A percentile compares a stretch with the other conserved stretches of the same genome.
phyloP scores from a whole-genome alignment of 1,140 invertebrate genomes.

The Drusus annulatus region DNA sequence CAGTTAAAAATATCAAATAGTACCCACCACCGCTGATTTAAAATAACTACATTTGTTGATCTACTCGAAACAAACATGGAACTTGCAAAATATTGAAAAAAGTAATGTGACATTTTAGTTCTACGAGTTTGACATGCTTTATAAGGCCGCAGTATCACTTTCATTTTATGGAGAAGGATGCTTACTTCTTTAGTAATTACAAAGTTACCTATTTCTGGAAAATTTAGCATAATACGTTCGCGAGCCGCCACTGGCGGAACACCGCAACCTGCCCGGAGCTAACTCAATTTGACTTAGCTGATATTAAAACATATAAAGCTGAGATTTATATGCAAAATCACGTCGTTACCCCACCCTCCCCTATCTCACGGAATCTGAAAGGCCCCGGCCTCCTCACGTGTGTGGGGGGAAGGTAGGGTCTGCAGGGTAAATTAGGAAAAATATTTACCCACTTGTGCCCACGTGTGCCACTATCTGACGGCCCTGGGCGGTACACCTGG shows the following conservation, averaged over 20 bases:
- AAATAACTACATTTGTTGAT: not conserved
- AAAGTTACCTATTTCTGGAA: not conserved
- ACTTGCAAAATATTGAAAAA: not conserved
- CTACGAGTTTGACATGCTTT: no score
- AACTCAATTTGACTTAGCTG: constrained; percentile 59
- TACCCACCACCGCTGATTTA: not conserved
- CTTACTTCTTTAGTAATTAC: no score
- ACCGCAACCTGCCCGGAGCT: constrained; percentile 53
- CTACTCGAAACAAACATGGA: not conserved
- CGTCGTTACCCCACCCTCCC: constrained; percentile 42
- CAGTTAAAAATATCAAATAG: no score
- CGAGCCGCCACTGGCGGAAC: constrained; percentile 22
- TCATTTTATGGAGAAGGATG: no score
- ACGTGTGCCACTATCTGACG: constrained; percentile 44
- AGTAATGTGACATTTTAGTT: no score
- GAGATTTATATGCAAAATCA: constrained; percentile 57
- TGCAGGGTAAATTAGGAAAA: constrained; percentile 38
- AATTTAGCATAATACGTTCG: not conserved
- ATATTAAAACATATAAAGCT: constrained; percentile 59
- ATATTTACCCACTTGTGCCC: constrained; percentile 47
- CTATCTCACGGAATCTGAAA: constrained; percentile 12
- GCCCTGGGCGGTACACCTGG: constrained; percentile 26
- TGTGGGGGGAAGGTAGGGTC: constrained; percentile 1
- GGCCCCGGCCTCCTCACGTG: not conserved
- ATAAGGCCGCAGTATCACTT: no score